A percentile compares a stretch with the other conserved stretches of the same genome.
phyloP scores from a whole-genome alignment of 1,140 invertebrate species.

The Dufourea novaeangliae region DNA sequence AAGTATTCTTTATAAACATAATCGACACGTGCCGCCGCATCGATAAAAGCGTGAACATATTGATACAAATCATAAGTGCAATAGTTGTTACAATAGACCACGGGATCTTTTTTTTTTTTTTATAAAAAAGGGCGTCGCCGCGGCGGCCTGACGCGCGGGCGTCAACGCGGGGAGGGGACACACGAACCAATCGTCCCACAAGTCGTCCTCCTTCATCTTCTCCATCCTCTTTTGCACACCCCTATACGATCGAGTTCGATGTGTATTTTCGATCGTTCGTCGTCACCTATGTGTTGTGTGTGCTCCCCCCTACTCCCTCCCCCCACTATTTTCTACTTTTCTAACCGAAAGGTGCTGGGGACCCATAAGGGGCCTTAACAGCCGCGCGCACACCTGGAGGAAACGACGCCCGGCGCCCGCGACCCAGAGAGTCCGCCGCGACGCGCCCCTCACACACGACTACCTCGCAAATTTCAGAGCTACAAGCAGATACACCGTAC shows the following conservation, averaged over 20 bases:
- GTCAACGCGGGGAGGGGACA: constrained; percentile 20
- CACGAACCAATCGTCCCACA: no score
- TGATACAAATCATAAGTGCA: constrained; percentile 80
- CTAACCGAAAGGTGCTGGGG: background rate
- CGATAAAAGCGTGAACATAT: constrained; percentile 48
- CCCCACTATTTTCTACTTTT: background rate
- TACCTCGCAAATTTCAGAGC: constrained; percentile 73
- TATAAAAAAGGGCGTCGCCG: constrained; percentile 27
- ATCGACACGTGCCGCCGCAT: constrained; percentile 26
- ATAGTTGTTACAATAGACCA: constrained; percentile 81
- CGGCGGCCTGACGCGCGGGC: constrained; percentile 18
- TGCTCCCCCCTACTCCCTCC: no score
- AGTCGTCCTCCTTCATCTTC: background rate
- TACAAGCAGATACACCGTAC: constrained; percentile 51
- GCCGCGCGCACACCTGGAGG: background rate
- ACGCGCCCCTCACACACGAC: constrained; percentile 58
- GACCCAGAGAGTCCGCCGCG: constrained; percentile 33
- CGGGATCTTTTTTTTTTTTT: constrained; percentile 42
- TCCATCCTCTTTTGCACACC: background rate
- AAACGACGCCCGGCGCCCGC: constrained; percentile 1
- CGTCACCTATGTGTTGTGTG: no score
- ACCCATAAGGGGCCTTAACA: background rate
- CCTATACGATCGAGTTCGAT: no score
- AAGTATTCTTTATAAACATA: constrained; percentile 6
- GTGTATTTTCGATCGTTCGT: no score